phyloP scores from a whole-genome alignment of 92 coral and sea anemone genomes.

The Actinernus sp. region DNA sequence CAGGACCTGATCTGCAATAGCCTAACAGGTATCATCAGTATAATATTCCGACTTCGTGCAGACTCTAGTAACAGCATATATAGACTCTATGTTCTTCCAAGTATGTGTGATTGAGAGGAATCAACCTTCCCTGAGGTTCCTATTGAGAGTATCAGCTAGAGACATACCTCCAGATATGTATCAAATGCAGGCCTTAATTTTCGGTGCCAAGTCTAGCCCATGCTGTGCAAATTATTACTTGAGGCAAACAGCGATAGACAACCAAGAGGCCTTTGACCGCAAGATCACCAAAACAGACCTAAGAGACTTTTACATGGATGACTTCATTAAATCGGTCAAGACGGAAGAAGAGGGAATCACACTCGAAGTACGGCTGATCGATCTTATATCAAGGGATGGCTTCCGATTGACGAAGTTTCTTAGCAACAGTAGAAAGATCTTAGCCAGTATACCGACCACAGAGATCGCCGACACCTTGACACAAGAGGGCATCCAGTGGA shows the following conservation, averaged over 20 bases:
- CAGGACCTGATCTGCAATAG: conserved; percentile 65
- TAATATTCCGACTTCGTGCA: too few relatives aligned
- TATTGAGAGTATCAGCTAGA: conserved; percentile 56
- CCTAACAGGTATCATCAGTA: conserved; percentile 6
- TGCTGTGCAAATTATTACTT: conserved; percentile 41
- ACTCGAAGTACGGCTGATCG: conserved; percentile 36
- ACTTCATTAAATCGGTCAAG: conserved; percentile 31
- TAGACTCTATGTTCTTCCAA: conserved; percentile 54
- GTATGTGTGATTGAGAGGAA: conserved; percentile 59
- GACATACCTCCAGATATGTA: conserved; percentile 50
- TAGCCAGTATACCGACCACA: conserved; percentile 30
- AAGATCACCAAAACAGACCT: background rate
- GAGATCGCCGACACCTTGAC: conserved; percentile 28
- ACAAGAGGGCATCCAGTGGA: conserved; percentile 20
- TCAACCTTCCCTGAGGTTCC: conserved; percentile 62
- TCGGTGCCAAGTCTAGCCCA: conserved; percentile 56
- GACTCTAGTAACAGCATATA: conserved; percentile 58
- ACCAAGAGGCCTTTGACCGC: background rate
- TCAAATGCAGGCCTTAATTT: conserved; percentile 58
- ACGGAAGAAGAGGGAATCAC: conserved; percentile 17
- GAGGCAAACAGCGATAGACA: conserved; percentile 35
- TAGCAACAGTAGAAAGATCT: conserved; percentile 37
- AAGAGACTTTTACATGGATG: conserved; percentile 38
- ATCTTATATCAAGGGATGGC: conserved; percentile 32
- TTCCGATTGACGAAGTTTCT: conserved; percentile 41